Conservation (phyloP, 2,797 vertebrate species). For the Strix occidentalis region DNA sequence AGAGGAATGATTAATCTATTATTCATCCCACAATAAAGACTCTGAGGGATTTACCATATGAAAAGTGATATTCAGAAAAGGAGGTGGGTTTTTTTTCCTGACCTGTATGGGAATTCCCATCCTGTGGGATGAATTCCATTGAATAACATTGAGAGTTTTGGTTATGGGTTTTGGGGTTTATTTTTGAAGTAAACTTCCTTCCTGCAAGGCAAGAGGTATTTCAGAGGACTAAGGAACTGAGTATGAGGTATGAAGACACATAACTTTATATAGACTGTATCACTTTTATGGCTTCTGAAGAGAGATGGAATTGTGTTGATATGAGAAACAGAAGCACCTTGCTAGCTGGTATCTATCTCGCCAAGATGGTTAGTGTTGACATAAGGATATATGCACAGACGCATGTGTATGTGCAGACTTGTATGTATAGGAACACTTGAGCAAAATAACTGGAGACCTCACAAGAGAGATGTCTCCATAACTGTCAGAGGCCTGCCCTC, state of each 20-base stretch:
- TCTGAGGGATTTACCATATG: constrained; percentile 44
- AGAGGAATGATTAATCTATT: constrained; percentile 70
- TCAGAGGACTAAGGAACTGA: neutral
- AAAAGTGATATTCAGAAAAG: constrained; percentile 50
- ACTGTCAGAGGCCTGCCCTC: neutral
- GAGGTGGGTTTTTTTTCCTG: neutral
- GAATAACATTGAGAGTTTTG: neutral
- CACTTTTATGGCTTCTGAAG: neutral
- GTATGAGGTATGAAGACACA: neutral
- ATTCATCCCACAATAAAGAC: constrained; percentile 62
- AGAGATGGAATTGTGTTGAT: neutral
- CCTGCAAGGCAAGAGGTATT: neutral
- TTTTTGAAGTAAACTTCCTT: neutral
- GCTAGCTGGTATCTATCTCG: neutral
- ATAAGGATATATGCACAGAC: neutral
- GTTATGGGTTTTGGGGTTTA: neutral
- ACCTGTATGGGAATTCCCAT: constrained; percentile 44
- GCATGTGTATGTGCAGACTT: neutral
- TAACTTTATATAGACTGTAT: neutral
- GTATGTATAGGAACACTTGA: neutral
- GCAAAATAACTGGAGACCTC: neutral
- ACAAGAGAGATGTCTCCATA: neutral
- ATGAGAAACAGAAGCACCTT: neutral
- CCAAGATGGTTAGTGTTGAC: neutral
- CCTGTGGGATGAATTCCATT: constrained; percentile 45